Conservation (phyloP, 1,140 invertebrate species). For the Camponotus pennsylvanicus region DNA sequence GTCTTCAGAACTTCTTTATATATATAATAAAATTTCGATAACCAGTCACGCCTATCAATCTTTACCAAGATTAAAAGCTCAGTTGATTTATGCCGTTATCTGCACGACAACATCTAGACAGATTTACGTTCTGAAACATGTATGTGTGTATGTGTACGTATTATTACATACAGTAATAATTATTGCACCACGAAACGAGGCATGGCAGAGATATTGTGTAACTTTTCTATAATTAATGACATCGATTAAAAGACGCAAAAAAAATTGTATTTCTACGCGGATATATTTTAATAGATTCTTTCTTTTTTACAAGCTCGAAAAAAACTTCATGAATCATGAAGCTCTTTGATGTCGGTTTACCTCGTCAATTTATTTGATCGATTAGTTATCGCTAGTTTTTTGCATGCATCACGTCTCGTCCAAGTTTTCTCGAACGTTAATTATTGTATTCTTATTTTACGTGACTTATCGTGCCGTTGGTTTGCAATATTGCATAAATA, state of each 20-base stretch:
- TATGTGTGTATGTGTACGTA: not conserved
- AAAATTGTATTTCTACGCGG: not conserved
- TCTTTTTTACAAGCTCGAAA: not conserved
- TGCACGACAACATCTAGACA: not conserved
- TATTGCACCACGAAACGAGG: not conserved
- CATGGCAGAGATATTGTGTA: not conserved
- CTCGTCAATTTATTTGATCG: slow-evolving; percentile 1
- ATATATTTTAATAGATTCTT: slow-evolving; percentile 1
- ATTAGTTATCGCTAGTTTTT: slow-evolving; percentile 23
- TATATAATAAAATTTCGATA: slow-evolving; percentile 28
- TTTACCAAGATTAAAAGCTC: slow-evolving; percentile 10
- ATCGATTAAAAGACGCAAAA: slow-evolving; percentile 10
- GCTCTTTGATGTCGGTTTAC: not conserved
- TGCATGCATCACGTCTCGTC: not conserved
- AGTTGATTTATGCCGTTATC: not conserved
- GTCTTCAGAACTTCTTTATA: not conserved
- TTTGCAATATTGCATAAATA: slow-evolving; percentile 7
- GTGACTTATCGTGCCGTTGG: slow-evolving; percentile 25
- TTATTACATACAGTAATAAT: slow-evolving; percentile 1
- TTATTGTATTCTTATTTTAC: slow-evolving; percentile 13
- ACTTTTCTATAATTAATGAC: not conserved
- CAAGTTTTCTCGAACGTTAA: slow-evolving; percentile 22
- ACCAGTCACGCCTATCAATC: slow-evolving; percentile 30
- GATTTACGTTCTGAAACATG: not conserved
- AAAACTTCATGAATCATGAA: not conserved